Evolutionary conservation across 2,113 vertebrate genomes (phyloP).

Genomic region (Calyptomena viridis): DNA sequence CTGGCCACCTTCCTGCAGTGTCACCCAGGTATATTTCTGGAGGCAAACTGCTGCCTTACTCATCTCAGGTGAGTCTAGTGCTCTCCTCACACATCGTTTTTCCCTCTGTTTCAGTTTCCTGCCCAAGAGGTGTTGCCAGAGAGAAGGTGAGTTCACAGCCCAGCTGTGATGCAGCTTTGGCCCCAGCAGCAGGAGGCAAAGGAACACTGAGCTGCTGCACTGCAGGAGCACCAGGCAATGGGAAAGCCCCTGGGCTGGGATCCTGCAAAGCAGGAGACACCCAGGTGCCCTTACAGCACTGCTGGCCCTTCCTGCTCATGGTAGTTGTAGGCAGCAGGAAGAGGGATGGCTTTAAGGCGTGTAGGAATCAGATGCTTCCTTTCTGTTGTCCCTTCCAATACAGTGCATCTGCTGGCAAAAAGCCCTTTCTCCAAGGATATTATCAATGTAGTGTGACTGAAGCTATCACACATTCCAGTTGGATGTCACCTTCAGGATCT

Average conservation of each 20-base stretch:
- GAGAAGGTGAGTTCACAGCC: not conserved
- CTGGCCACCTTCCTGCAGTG: too few species aligned
- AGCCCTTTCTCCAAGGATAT: not conserved
- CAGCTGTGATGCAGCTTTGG: not conserved
- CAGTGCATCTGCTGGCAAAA: not conserved
- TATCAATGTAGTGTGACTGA: not conserved
- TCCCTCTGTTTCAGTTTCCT: not conserved
- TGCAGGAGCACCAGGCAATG: not conserved
- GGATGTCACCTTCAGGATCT: not conserved
- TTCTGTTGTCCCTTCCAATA: not conserved
- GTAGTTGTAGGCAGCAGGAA: not conserved
- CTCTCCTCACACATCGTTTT: not conserved
- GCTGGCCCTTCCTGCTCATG: not conserved
- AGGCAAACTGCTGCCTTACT: not conserved
- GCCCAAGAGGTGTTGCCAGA: not conserved
- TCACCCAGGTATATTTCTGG: not conserved
- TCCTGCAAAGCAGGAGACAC: not conserved
- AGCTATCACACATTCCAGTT: not conserved
- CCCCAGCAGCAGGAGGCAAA: not conserved
- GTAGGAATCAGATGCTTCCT: not conserved
- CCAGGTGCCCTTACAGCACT: not conserved
- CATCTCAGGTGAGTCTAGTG: not conserved
- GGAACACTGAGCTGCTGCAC: rapidly evolving
- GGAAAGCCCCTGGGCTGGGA: not conserved
- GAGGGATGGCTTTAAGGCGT: not conserved